phyloP scores from a whole-genome alignment of 2,797 vertebrate genomes.

The Leuciscus waleckii region DNA sequence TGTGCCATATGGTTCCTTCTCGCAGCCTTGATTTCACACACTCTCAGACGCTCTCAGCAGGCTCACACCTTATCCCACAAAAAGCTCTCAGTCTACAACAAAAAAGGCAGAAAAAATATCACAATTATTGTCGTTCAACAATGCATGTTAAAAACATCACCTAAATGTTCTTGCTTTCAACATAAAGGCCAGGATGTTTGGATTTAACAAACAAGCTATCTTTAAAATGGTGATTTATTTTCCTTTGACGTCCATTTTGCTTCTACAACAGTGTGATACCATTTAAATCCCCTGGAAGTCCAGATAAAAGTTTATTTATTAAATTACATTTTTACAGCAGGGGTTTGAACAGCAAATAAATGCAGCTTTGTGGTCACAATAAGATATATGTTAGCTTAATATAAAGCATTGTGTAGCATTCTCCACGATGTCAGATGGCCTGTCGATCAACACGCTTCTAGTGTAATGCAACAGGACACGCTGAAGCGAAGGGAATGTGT shows the following conservation, averaged over 20 bases:
- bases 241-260: slow-evolving; percentile 8
- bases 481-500: slow-evolving; percentile 62
- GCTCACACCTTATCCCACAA: slow-evolving; percentile 40
- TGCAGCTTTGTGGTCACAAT: not conserved
- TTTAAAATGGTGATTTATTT: slow-evolving; percentile 8
- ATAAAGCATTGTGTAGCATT: not conserved
- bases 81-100: slow-evolving; percentile 5
- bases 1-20: slow-evolving; percentile 75
- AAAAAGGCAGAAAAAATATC: slow-evolving; percentile 20
- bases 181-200: not conserved
- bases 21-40: slow-evolving; percentile 67
- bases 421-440: slow-evolving; percentile 4
- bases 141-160: not conserved
- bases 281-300: not conserved
- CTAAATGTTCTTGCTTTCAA: no score
- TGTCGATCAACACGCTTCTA: not conserved
- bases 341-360: not conserved
- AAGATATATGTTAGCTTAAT: not conserved
- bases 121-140: not conserved
- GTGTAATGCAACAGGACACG: slow-evolving; percentile 4
- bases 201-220: not conserved
- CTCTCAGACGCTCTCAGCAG: slow-evolving; percentile 52
- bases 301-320: slow-evolving; percentile 1
- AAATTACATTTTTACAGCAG: not conserved
- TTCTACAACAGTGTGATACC: not conserved